phyloP scores from a whole-genome alignment of 2,113 vertebrate genomes.

The Terrapene triunguis region DNA sequence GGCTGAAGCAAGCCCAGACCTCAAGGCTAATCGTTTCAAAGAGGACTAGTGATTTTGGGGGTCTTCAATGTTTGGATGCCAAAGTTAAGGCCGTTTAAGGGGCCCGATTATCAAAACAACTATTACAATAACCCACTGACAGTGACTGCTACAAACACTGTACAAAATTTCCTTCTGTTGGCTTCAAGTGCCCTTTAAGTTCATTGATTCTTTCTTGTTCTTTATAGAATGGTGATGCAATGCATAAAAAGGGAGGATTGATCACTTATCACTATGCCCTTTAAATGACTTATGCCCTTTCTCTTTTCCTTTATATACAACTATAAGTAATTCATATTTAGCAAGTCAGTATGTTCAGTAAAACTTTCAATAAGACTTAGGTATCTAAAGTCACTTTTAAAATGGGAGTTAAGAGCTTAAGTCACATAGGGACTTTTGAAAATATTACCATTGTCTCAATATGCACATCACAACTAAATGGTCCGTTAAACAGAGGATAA shows the following conservation, averaged over 20 bases:
- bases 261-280: not conserved
- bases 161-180: not conserved
- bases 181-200: not conserved
- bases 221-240: not conserved
- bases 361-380: not conserved
- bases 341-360: not conserved
- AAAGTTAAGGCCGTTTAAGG: not conserved
- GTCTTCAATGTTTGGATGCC: not conserved
- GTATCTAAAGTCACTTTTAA: not conserved
- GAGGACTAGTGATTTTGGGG: not conserved
- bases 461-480: not conserved
- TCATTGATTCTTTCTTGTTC: not conserved
- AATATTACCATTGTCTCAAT: not conserved
- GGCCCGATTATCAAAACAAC: not conserved
- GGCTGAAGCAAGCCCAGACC: not conserved
- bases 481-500: not conserved
- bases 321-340: not conserved
- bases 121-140: not conserved
- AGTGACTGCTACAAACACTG: not conserved
- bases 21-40: not conserved
- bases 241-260: not conserved
- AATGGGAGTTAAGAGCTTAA: not conserved
- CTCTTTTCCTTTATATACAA: not conserved
- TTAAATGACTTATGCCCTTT: not conserved
- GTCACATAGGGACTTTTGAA: not conserved